These are phyloP conservation scores for Macrochelys suwanniensis DNA, from an alignment of 2,797 vertebrate species.

Conservation along the genomic window DNA sequence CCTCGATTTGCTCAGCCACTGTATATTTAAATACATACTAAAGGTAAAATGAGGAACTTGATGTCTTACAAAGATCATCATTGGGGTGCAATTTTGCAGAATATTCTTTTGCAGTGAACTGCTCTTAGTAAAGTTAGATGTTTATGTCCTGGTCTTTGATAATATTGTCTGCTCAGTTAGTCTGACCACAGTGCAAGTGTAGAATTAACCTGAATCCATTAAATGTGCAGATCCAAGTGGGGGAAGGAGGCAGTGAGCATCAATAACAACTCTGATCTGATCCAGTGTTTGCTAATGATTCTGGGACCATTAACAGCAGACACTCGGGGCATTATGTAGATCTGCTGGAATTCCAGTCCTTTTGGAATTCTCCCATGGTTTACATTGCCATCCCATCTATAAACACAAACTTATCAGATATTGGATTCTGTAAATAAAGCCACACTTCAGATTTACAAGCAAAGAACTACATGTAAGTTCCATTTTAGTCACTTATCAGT, in stretches of 20 bases:
- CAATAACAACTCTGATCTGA: neutral
- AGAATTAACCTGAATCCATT: neutral
- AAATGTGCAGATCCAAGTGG: neutral
- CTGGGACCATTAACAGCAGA: neutral
- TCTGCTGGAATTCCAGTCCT: neutral
- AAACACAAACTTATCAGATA: neutral
- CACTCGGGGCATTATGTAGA: neutral
- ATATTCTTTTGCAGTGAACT: neutral
- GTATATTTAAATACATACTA: neutral
- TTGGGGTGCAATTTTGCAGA: neutral
- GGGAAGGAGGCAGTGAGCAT: neutral
- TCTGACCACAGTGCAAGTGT: neutral
- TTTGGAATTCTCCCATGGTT: neutral
- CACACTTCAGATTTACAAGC: neutral
- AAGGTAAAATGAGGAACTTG: neutral
- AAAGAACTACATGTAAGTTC: neutral
- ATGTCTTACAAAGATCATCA: neutral
- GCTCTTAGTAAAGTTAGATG: neutral
- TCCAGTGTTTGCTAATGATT: neutral
- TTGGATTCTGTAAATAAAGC: neutral
- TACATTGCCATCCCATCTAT: neutral
- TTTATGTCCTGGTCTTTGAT: neutral
- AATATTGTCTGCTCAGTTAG: neutral
- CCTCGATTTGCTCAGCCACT: neutral
- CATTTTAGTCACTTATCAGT: neutral